These are phyloP conservation scores for Shinisaurus crocodilurus DNA, from an alignment of 2,113 vertebrate species.

Conservation along the genomic window DNA sequence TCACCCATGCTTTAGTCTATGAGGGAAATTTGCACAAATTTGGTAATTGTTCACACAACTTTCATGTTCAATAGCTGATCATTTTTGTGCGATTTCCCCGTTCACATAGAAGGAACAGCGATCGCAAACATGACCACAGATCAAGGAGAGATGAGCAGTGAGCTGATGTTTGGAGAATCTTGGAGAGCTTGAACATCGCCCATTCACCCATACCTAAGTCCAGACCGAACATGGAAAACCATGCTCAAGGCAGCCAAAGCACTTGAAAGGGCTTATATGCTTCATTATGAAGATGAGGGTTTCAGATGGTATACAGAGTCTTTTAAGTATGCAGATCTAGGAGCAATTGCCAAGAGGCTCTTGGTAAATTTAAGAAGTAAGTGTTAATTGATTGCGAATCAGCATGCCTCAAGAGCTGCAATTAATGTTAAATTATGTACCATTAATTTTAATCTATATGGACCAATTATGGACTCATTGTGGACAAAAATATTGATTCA, in stretches of 20 bases:
- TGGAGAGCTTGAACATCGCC: not conserved
- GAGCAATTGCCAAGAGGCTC: constrained; percentile 24
- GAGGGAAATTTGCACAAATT: too few species aligned
- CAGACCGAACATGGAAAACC: not conserved
- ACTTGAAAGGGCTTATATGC: not conserved
- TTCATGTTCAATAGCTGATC: too few species aligned
- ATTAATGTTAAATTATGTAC: constrained; percentile 44
- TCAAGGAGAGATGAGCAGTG: too few species aligned
- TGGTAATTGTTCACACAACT: too few species aligned
- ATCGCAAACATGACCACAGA: too few species aligned
- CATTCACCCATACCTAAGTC: too few species aligned
- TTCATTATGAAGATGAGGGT: not conserved
- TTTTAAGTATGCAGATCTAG: constrained; percentile 18
- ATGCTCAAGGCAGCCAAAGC: not conserved
- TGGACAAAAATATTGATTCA: constrained; percentile 34
- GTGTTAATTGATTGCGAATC: constrained; percentile 38
- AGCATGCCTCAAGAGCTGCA: constrained; percentile 21
- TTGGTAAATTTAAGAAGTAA: constrained; percentile 42
- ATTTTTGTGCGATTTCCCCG: too few species aligned
- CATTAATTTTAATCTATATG: constrained; percentile 33
- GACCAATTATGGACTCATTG: constrained; percentile 2
- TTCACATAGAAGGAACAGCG: too few species aligned
- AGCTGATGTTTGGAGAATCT: too few species aligned
- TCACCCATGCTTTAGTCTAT: too few species aligned
- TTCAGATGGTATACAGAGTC: not conserved